Percentiles rank a stretch among this genome's conserved stretches.
Conservation (phyloP, 1,140 invertebrate species). For the Papilio dardanus region DNA sequence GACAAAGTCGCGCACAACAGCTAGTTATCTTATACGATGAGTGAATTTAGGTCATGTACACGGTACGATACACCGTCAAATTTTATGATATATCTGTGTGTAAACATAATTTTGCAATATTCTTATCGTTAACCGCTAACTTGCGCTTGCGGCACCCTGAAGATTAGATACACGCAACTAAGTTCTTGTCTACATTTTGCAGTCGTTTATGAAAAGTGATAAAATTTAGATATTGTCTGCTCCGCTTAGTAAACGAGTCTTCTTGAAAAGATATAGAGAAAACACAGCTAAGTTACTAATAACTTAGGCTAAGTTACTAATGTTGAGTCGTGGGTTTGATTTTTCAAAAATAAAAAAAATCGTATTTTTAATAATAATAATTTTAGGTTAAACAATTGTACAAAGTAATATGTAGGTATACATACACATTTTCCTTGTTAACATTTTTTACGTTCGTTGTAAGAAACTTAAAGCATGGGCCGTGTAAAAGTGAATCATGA, state of each 20-base stretch:
- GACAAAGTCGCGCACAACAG: too few species aligned
- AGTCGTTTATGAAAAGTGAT: neutral
- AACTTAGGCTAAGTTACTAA: too few species aligned
- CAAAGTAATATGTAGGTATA: too few species aligned
- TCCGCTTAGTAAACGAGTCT: neutral
- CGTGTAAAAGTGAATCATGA: neutral
- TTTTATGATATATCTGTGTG: conserved; percentile 14
- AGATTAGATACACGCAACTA: conserved; percentile 23
- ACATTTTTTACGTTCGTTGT: too few species aligned
- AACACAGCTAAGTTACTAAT: neutral
- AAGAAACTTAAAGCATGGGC: neutral
- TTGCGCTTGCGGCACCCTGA: conserved; percentile 4
- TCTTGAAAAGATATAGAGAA: neutral
- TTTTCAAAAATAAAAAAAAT: too few species aligned
- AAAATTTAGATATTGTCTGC: neutral
- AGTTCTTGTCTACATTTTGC: neutral
- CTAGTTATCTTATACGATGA: neutral
- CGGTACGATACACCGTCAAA: conserved; percentile 15
- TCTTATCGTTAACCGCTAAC: conserved; percentile 20
- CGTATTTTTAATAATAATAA: too few species aligned
- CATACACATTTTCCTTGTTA: too few species aligned
- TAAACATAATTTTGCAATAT: conserved; percentile 18
- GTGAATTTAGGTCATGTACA: neutral
- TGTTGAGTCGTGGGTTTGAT: too few species aligned
- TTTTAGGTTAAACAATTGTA: too few species aligned